Evolutionary conservation across 2,888 invertebrate genomes (phyloP).

Genomic region (Epinotia bilunana): DNA sequence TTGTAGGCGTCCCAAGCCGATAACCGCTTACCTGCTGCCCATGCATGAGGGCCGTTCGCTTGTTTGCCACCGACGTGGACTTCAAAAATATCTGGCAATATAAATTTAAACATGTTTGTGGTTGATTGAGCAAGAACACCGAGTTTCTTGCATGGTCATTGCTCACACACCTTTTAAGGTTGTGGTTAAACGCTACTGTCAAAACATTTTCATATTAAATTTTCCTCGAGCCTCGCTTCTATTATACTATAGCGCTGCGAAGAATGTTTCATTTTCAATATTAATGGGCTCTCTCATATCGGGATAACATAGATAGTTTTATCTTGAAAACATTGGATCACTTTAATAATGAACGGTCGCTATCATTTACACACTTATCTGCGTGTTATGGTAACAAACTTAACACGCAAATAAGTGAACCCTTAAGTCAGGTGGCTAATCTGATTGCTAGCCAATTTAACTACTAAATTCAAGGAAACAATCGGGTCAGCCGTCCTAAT

Average conservation of each 20-base stretch:
- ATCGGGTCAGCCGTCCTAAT: too few species aligned
- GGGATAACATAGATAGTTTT: slow-evolving; percentile 35
- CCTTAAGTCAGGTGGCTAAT: neutral
- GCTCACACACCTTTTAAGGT: slow-evolving; percentile 1
- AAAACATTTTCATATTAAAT: slow-evolving; percentile 40
- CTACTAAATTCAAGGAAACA: too few species aligned
- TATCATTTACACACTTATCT: neutral
- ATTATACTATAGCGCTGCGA: slow-evolving; percentile 25
- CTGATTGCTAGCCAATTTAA: neutral
- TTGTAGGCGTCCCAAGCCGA: neutral
- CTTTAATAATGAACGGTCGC: slow-evolving; percentile 6
- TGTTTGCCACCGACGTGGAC: neutral
- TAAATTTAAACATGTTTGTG: neutral
- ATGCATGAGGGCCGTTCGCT: neutral
- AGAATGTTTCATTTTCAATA: slow-evolving; percentile 44
- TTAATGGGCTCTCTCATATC: slow-evolving; percentile 35
- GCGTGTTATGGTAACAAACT: neutral
- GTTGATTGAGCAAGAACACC: too few species aligned
- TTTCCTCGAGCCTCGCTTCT: slow-evolving; percentile 31
- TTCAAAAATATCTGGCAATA: neutral
- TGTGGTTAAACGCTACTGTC: slow-evolving; percentile 2
- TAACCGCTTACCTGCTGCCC: too few species aligned
- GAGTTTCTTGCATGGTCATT: neutral
- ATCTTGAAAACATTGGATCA: slow-evolving; percentile 17
- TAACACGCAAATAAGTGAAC: neutral